Conservation (phyloP, 2,113 vertebrate genomes). For the Centropristis striata region DNA sequence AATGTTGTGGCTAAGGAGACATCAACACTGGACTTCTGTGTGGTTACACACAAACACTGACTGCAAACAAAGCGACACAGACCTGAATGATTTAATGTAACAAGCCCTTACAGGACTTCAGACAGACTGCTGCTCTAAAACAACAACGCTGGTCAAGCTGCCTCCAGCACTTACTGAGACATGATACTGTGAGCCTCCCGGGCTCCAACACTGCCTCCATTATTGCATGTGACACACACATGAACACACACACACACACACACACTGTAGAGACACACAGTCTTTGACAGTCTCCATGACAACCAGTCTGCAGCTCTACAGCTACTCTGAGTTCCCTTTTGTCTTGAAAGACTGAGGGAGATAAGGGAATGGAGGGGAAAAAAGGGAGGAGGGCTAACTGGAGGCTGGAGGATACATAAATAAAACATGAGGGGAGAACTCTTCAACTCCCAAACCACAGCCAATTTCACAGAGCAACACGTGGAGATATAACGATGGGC, state of each 20-base stretch:
- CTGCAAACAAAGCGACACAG: slow-evolving; percentile 13
- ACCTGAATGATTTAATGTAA: slow-evolving; percentile 32
- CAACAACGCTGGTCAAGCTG: slow-evolving; percentile 55
- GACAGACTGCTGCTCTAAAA: slow-evolving; percentile 13
- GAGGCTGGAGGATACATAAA: slow-evolving; percentile 74
- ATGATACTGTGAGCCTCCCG: slow-evolving; percentile 64
- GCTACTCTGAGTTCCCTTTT: slow-evolving; percentile 80
- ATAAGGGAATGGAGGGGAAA: slow-evolving; percentile 67
- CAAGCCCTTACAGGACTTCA: slow-evolving; percentile 15
- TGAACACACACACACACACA: slow-evolving; percentile 40
- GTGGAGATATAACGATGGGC: slow-evolving; percentile 31
- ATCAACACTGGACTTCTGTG: not conserved
- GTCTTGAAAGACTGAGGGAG: slow-evolving; percentile 81
- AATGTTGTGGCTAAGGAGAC: slow-evolving; percentile 25
- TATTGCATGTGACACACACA: slow-evolving; percentile 71
- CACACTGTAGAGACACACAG: slow-evolving; percentile 48
- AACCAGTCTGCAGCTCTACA: slow-evolving; percentile 82
- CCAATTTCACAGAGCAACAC: slow-evolving; percentile 59
- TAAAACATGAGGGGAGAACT: slow-evolving; percentile 75
- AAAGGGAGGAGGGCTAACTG: slow-evolving; percentile 61
- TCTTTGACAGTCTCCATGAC: slow-evolving; percentile 87
- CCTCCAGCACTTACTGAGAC: slow-evolving; percentile 62
- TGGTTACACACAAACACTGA: slow-evolving; percentile 25
- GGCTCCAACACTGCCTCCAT: slow-evolving; percentile 66
- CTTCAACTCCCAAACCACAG: slow-evolving; percentile 53